Evolutionary conservation across 2,113 vertebrate species (phyloP).

Genomic region (Pituophis catenifer): DNA sequence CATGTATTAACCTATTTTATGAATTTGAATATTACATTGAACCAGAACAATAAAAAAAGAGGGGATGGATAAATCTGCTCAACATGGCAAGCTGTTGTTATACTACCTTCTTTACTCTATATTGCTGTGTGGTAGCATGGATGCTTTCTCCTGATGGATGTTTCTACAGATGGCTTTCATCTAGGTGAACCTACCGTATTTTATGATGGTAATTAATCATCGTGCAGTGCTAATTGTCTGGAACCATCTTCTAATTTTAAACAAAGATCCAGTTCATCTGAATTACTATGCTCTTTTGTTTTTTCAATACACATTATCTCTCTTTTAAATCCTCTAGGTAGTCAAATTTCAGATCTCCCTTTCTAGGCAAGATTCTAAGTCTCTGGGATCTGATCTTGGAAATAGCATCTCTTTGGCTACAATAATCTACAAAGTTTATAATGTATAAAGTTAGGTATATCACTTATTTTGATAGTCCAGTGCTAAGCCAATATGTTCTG

Average conservation of each 20-base stretch:
- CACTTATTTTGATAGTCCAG: background rate
- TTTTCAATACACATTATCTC: background rate
- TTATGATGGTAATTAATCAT: background rate
- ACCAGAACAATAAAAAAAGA: background rate
- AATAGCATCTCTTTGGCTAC: background rate
- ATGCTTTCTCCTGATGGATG: background rate
- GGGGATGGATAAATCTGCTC: background rate
- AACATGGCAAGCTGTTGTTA: background rate
- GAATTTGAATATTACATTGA: background rate
- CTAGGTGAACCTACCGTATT: background rate
- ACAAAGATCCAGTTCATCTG: background rate
- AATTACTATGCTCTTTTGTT: background rate
- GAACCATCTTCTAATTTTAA: background rate
- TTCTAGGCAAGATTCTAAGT: background rate
- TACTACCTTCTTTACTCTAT: background rate
- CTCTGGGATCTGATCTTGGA: background rate
- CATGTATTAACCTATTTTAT: background rate
- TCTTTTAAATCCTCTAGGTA: background rate
- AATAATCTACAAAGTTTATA: background rate
- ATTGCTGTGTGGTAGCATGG: background rate
- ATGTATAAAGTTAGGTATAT: background rate
- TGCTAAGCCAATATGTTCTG: background rate
- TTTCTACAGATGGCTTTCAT: background rate
- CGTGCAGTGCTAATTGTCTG: background rate
- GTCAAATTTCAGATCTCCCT: background rate